phyloP scores from a whole-genome alignment of 2,113 vertebrate genomes.

The Corythaeola cristata region DNA sequence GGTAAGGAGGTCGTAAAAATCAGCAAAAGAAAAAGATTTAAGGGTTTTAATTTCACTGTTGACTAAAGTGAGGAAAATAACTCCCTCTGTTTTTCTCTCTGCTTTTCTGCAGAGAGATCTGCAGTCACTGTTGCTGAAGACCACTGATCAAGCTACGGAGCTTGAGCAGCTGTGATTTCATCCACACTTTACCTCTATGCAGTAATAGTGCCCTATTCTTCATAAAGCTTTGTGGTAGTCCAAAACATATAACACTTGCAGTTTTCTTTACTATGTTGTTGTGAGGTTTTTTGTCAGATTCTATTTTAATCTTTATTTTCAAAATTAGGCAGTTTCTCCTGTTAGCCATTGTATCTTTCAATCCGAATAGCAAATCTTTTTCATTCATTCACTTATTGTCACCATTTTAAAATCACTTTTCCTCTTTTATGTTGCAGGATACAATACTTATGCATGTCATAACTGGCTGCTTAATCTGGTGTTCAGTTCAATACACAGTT shows the following conservation, averaged over 20 bases:
- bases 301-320: background rate
- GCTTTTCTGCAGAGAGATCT: background rate
- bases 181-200: background rate
- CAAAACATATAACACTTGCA: background rate
- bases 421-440: background rate
- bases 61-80: background rate
- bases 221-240: background rate
- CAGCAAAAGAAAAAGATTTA: background rate
- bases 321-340: background rate
- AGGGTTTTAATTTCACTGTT: background rate
- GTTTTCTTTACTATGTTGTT: background rate
- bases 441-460: background rate
- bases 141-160: background rate
- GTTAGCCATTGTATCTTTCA: background rate
- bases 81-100: background rate
- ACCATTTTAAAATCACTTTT: background rate
- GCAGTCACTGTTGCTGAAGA: background rate
- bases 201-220: background rate
- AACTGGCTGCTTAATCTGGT: background rate
- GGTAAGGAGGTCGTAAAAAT: background rate
- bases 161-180: background rate
- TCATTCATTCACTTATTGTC: background rate
- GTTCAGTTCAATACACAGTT: background rate
- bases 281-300: rapidly evolving
- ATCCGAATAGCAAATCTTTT: background rate